Evolutionary conservation across 2,113 vertebrate genomes (phyloP), one percentile per base, ranked within the genome.

Genomic region (Rhinoptilus africanus): DNA sequence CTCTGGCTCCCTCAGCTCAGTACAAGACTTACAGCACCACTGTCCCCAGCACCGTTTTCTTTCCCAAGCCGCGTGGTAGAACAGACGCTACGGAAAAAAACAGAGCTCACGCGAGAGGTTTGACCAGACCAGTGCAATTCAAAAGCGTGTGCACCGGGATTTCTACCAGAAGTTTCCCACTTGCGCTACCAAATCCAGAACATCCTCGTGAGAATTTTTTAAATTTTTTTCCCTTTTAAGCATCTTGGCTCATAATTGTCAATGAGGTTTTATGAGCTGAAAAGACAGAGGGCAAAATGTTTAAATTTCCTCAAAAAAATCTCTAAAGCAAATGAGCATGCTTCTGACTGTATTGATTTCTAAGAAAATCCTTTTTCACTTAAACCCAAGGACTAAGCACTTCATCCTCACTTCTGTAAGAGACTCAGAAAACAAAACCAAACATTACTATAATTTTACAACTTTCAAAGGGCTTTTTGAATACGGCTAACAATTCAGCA

Each of bases 91-190:
- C 2, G 10, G 12, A 43, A 48, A 23, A 23, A 75, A 73, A 20
- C 34, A 35, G 18, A 68, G 37, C 68, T 41, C 4, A 32, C 13
- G 1, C 6, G 35, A 50, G 23, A 34, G 47, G 39, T n/a, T 19
- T 0, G 1, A 37, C 14, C 5, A 14, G n/a, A 32, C 5, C 3
- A 34, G 14, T 3, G 51, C 2, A 2, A 51, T 26, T 48, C 17
- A 53, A 21, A 59, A 64, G 8, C 35, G n/a, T 14, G 5, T 0
- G 10, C 19, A 35, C 26, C 1, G 2, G 30, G n/a, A 37, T 35
- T 59, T 21, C 50, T 63, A 51, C 37, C 48, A 51, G 11, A 27
- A 53, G 59, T 12, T 59, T 67, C 66, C 51, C 47, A 34, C 48
- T 69, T 39, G 30, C n/a, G 47, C 26, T 64, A n/a, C 27, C 3